Evolutionary conservation across 2,888 invertebrate genomes (phyloP).

Genomic region (Lutraria lutraria): DNA sequence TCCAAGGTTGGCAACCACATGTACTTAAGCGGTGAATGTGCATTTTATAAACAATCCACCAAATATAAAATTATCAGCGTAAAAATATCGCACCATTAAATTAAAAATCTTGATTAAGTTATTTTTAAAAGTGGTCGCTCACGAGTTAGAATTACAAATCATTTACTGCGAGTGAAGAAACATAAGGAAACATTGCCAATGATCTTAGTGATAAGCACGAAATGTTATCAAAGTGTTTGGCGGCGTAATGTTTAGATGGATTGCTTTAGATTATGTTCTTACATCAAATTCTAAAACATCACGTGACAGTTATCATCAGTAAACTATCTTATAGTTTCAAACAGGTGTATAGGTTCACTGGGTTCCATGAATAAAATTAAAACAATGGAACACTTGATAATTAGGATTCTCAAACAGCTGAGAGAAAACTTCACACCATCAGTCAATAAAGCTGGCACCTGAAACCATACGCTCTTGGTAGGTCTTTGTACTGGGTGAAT

Average conservation of each 20-base stretch:
- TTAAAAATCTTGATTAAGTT: neutral
- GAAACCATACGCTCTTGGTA: neutral
- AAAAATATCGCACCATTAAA: neutral
- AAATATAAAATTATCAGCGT: neutral
- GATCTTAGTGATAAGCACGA: neutral
- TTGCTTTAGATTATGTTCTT: neutral
- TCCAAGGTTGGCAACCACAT: neutral
- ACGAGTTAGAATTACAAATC: neutral
- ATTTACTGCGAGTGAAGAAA: neutral
- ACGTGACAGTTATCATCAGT: neutral
- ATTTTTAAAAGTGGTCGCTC: neutral
- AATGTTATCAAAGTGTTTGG: neutral
- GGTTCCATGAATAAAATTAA: conserved; percentile 15
- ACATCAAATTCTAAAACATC: conserved; percentile 20
- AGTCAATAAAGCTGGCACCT: neutral
- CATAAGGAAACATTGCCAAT: neutral
- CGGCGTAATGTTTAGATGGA: conserved; percentile 13
- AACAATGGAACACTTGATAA: conserved; percentile 18
- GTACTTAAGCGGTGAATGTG: neutral
- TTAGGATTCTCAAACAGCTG: neutral
- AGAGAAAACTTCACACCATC: neutral
- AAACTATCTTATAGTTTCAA: neutral
- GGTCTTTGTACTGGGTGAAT: neutral
- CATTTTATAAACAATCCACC: neutral
- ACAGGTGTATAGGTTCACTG: conserved; percentile 33